Conservation (phyloP, 2,888 invertebrate species). For the Blera fallax region DNA sequence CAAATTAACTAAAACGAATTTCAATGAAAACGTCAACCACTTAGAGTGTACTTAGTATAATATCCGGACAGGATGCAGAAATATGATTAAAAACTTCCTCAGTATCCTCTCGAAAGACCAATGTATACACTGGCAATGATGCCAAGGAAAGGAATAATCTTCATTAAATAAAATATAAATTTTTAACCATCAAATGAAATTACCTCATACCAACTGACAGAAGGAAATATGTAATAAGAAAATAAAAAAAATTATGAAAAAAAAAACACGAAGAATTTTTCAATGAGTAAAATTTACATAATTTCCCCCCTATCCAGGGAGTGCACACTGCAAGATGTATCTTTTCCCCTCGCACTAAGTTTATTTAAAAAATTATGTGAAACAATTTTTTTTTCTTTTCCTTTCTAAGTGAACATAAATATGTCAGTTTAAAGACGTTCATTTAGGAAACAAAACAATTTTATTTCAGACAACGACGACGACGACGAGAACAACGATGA, state of each 20-base stretch:
- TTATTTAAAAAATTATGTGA: constrained; percentile 30
- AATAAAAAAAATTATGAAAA: neutral
- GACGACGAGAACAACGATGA: neutral
- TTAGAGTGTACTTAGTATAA: neutral
- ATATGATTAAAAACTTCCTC: neutral
- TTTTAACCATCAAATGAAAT: neutral
- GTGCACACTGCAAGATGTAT: neutral
- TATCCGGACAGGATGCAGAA: neutral
- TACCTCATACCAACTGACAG: neutral
- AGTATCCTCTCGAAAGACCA: neutral
- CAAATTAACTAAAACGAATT: neutral
- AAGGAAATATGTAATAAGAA: neutral
- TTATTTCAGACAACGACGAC: neutral
- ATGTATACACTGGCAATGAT: neutral
- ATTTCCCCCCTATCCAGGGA: neutral
- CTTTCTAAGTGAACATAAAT: constrained; percentile 28
- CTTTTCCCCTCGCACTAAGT: neutral
- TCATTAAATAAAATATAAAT: constrained; percentile 4
- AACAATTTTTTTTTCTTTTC: constrained; percentile 19
- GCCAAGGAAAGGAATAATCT: neutral
- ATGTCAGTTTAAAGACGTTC: constrained; percentile 1
- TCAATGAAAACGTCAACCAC: constrained; percentile 2
- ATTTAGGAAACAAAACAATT: neutral
- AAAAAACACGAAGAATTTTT: neutral
- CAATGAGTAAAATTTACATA: constrained; percentile 14